Conservation (phyloP, 2,113 vertebrate species). For the Solea solea region DNA sequence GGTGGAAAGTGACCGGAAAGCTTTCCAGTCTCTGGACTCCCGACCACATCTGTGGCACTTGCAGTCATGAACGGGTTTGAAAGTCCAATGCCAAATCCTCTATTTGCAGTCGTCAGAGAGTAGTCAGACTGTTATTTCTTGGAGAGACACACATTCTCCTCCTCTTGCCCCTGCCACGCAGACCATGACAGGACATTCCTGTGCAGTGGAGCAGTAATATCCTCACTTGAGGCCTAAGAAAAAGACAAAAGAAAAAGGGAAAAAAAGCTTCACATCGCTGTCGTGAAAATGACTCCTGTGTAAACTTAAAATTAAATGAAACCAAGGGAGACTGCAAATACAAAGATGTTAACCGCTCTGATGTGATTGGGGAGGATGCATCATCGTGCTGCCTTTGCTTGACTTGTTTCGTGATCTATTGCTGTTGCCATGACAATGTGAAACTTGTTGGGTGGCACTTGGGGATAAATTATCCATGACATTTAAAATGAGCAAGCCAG, state of each 20-base stretch:
- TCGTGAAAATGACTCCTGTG: not conserved
- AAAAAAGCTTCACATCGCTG: conserved; percentile 13
- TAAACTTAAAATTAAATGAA: conserved; percentile 33
- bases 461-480: conserved; percentile 39
- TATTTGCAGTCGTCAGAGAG: conserved; percentile 30
- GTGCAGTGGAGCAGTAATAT: conserved; percentile 58
- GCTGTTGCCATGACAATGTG: conserved; percentile 51
- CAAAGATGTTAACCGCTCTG: conserved; percentile 21
- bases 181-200: conserved; percentile 60
- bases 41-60: conserved; percentile 42
- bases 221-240: conserved; percentile 60
- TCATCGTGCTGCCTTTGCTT: conserved; percentile 22
- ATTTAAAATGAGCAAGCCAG: conserved; percentile 49
- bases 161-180: conserved; percentile 47
- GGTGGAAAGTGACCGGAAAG: not conserved
- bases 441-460: conserved; percentile 43
- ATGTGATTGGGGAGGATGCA: conserved; percentile 12
- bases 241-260: conserved; percentile 34
- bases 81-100: conserved; percentile 19
- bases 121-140: conserved; percentile 38
- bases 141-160: conserved; percentile 36
- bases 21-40: conserved; percentile 30
- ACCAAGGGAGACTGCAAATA: conserved; percentile 21
- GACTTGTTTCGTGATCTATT: conserved; percentile 32
- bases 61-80: conserved; percentile 37